These are phyloP conservation scores for Cerceris ruficornis DNA, from an alignment of 2,888 invertebrate species.

Conservation along the genomic window DNA sequence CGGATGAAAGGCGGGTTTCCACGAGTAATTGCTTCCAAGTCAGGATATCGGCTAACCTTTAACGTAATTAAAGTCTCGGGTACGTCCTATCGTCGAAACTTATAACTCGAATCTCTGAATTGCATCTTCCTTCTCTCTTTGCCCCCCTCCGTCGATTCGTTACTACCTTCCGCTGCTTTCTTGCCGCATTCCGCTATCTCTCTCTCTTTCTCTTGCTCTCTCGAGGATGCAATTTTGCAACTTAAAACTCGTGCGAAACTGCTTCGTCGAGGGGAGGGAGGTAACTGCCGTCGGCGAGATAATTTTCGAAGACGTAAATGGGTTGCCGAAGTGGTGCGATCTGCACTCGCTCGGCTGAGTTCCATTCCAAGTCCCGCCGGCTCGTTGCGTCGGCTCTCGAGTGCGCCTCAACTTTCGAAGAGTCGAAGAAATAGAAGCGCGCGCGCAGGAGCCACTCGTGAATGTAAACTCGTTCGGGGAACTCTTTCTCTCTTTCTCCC, in stretches of 20 bases:
- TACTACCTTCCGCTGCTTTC: no score
- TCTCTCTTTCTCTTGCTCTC: neutral
- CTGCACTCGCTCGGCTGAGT: slow-evolving; percentile 21
- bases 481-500: slow-evolving; percentile 24
- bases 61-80: slow-evolving; percentile 48
- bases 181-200: neutral
- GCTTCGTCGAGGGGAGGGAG: slow-evolving; percentile 20
- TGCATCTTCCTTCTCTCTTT: neutral
- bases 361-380: slow-evolving; percentile 13
- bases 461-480: slow-evolving; percentile 47
- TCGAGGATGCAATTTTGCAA: slow-evolving; percentile 36
- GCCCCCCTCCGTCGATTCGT: neutral
- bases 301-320: slow-evolving; percentile 45
- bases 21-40: slow-evolving; percentile 40
- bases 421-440: slow-evolving; percentile 24
- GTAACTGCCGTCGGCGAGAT: slow-evolving; percentile 36
- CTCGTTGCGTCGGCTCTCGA: slow-evolving; percentile 11
- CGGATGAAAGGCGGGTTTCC: slow-evolving; percentile 27
- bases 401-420: slow-evolving; percentile 19
- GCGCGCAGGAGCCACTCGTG: slow-evolving; percentile 17
- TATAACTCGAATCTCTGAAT: slow-evolving; percentile 6
- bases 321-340: slow-evolving; percentile 22
- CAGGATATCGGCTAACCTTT: slow-evolving; percentile 36
- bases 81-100: neutral
- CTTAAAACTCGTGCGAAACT: slow-evolving; percentile 32